These are phyloP conservation scores for Knipowitschia caucasica DNA, from an alignment of 2,797 vertebrate genomes.

Conservation along the genomic window DNA sequence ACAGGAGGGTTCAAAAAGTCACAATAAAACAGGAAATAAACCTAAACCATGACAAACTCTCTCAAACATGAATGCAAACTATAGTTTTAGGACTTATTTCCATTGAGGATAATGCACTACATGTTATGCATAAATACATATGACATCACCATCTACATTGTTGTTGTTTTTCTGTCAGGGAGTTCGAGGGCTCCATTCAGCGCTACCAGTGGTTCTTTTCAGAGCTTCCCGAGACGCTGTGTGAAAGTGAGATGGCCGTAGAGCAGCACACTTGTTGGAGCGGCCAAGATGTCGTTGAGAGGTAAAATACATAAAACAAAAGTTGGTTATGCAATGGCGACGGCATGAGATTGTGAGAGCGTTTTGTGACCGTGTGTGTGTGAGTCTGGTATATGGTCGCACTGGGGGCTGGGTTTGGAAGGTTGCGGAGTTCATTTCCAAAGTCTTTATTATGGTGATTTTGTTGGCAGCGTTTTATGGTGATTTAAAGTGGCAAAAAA, in stretches of 20 bases:
- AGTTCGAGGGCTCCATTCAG: slow-evolving; percentile 86
- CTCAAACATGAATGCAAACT: no score
- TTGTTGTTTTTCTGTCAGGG: slow-evolving; percentile 77
- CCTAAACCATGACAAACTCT: no score
- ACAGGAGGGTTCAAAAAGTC: no score
- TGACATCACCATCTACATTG: no score
- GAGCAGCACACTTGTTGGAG: slow-evolving; percentile 90
- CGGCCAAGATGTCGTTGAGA: slow-evolving; percentile 85
- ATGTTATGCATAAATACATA: no score
- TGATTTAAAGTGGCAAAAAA: slow-evolving; percentile 51
- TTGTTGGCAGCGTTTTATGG: slow-evolving; percentile 66
- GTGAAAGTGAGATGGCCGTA: slow-evolving; percentile 83
- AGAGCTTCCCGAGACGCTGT: slow-evolving; percentile 82
- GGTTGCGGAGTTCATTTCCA: slow-evolving; percentile 66
- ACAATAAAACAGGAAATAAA: no score
- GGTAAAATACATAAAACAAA: slow-evolving; percentile 55
- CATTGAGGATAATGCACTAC: no score
- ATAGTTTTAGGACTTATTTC: no score
- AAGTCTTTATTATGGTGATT: slow-evolving; percentile 72
- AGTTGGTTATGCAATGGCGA: neutral
- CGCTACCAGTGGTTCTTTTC: slow-evolving; percentile 83
- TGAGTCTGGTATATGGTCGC: slow-evolving; percentile 23
- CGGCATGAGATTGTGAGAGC: slow-evolving; percentile 6
- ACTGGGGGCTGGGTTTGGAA: slow-evolving; percentile 44
- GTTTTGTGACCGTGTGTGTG: slow-evolving; percentile 15